Evolutionary conservation across 1,140 invertebrate species (phyloP).

Genomic region (Lepidurus arcticus): DNA sequence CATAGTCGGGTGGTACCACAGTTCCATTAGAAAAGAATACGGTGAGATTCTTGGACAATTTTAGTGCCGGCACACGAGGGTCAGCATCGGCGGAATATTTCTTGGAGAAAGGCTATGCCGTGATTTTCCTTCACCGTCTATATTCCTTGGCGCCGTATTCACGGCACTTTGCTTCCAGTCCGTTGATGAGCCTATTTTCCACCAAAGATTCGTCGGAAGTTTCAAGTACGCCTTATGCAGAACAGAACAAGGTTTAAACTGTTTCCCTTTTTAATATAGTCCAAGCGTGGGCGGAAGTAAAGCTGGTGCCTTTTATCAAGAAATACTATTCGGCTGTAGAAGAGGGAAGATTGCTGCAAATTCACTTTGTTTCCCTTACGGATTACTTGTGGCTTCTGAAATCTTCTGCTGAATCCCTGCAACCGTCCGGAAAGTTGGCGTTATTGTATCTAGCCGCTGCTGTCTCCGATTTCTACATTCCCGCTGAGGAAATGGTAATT

Average conservation of each 20-base stretch:
- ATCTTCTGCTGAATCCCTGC: conserved; percentile 68
- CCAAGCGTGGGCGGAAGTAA: not conserved
- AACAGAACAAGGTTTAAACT: too few species aligned
- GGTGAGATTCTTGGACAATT: conserved; percentile 96
- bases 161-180: conserved; percentile 70
- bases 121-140: conserved; percentile 58
- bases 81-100: conserved; percentile 94
- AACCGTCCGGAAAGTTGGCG: conserved; percentile 58
- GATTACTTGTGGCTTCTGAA: conserved; percentile 91
- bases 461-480: conserved; percentile 98
- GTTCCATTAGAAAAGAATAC: conserved; percentile 95
- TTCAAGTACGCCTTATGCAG: conserved; percentile 24
- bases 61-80: conserved; percentile 91
- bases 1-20: conserved; percentile 89
- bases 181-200: conserved; percentile 53
- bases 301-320: not conserved
- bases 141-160: conserved; percentile 86
- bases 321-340: conserved; percentile 1
- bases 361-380: conserved; percentile 75
- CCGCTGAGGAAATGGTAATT: conserved; percentile 68
- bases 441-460: conserved; percentile 93
- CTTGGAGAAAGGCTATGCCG: conserved; percentile 60
- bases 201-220: not conserved
- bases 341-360: conserved; percentile 53
- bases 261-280: conserved; percentile 37